These are phyloP conservation scores for Opisthograptis luteolata DNA, from an alignment of 2,888 invertebrate genomes.

Conservation along the genomic window DNA sequence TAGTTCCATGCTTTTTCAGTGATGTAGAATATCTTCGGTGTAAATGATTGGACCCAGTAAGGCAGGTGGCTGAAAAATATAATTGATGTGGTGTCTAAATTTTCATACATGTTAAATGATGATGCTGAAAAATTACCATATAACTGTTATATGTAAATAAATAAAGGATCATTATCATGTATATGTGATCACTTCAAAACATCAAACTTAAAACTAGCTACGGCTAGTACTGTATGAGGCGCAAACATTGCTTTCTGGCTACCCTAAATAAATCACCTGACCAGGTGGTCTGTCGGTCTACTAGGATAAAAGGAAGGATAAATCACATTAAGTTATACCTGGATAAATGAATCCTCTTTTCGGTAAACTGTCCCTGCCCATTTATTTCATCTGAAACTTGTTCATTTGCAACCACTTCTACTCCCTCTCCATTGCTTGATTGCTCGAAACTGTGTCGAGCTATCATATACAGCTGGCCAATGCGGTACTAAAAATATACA, in stretches of 20 bases:
- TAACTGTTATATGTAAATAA: too few species aligned
- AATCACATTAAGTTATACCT: slow-evolving; percentile 80
- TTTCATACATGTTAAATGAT: not conserved
- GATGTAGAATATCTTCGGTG: slow-evolving; percentile 95
- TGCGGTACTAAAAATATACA: slow-evolving; percentile 88
- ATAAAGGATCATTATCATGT: too few species aligned
- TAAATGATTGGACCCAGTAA: slow-evolving; percentile 93
- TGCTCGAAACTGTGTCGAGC: slow-evolving; percentile 96
- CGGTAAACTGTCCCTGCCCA: slow-evolving; percentile 94
- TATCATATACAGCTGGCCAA: slow-evolving; percentile 97
- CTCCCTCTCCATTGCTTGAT: slow-evolving; percentile 94
- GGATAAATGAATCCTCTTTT: slow-evolving; percentile 95
- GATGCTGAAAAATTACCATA: too few species aligned
- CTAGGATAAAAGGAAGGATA: too few species aligned
- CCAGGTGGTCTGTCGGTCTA: too few species aligned
- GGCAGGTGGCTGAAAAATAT: slow-evolving; percentile 90
- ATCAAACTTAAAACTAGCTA: too few species aligned
- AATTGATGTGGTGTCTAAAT: not conserved
- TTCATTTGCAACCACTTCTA: slow-evolving; percentile 94
- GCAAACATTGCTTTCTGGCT: too few species aligned
- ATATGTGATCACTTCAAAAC: too few species aligned
- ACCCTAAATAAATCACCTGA: too few species aligned
- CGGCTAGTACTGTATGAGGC: too few species aligned
- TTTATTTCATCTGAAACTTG: slow-evolving; percentile 91
- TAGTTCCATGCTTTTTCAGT: slow-evolving; percentile 98